Evolutionary conservation across 2,888 invertebrate species (phyloP), one percentile per base, ranked within the genome.

Genomic region (Agonopterix subpropinquella): DNA sequence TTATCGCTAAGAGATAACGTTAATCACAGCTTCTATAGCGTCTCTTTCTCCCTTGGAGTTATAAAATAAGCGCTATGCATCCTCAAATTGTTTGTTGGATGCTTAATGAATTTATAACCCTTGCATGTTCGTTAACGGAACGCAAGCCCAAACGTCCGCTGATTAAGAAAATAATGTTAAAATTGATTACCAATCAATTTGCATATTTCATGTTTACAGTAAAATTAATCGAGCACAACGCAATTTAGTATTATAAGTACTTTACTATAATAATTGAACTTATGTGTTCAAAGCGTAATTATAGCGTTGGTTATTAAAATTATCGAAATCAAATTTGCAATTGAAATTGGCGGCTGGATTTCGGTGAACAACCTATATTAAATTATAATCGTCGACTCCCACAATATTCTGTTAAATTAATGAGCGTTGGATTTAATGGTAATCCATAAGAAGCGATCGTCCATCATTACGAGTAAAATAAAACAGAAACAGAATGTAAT

Each of bases 381-480:
- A n/a, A 41, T 42, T 35, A n/a, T 11, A 11, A 42, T 36, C 36
- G 44, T 50, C 36, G 13, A 9, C 18, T 18, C 18, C 28, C 28
- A 28, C 5, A 28, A 41, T 43, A 39, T n/a, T 39, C 9, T 4
- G 9, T 39, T 39, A 39, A 39, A 39, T 39, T 49, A 47, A 49
- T 49, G 49, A 49, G 42, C 44, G 44, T 47, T 37, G 44, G n/a
- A 41, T 48, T 45, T 64, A 59, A 60, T 59, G 51, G 49, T 54
- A 54, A 57, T 57, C 52, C 53, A 15, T 48, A 53, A 55, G 58
- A 59, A 56, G 54, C 47, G 56, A 53, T 61, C 64, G 64, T 65
- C 57, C 58, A 66, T 72, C 64, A 70, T 65, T 59, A 58, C 47
- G 51, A 55, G 62, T 51, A 61, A 70, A 70, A 74, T 69, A 70